Conservation (phyloP, 2,888 invertebrate species). For the Machimus atricapillus region DNA sequence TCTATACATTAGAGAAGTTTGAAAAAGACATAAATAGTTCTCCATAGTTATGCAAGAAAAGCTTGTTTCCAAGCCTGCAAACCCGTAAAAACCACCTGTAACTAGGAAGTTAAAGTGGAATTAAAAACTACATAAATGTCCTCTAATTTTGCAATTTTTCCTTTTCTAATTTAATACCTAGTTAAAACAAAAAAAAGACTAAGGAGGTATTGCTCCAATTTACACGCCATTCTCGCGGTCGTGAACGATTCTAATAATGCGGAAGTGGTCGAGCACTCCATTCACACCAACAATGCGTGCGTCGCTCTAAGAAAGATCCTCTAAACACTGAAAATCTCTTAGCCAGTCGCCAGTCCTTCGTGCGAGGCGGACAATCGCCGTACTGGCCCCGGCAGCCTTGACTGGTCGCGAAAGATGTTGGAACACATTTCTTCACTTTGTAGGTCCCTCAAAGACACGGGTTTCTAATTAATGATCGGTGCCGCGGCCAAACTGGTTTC, state of each 20-base stretch:
- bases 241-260: background rate
- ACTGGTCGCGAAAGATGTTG: background rate
- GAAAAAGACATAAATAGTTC: no score
- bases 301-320: background rate
- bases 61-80: no score
- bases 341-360: background rate
- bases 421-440: slow-evolving; percentile 38
- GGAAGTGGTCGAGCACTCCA: background rate
- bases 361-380: background rate
- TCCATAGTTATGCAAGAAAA: no score
- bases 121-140: no score
- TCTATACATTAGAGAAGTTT: no score
- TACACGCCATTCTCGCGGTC: background rate
- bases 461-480: slow-evolving; percentile 42
- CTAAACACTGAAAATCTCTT: slow-evolving; percentile 36
- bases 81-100: no score
- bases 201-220: background rate
- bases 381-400: background rate
- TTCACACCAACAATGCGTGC: background rate
- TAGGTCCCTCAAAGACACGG: slow-evolving; percentile 34
- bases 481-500: slow-evolving; percentile 12
- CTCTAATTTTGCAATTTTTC: no score
- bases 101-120: no score
- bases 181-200: background rate
- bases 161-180: no score